Evolutionary conservation across 2,113 vertebrate genomes (phyloP), one percentile per base, ranked within the genome.

Genomic region (Myxocyprinus asiaticus): DNA sequence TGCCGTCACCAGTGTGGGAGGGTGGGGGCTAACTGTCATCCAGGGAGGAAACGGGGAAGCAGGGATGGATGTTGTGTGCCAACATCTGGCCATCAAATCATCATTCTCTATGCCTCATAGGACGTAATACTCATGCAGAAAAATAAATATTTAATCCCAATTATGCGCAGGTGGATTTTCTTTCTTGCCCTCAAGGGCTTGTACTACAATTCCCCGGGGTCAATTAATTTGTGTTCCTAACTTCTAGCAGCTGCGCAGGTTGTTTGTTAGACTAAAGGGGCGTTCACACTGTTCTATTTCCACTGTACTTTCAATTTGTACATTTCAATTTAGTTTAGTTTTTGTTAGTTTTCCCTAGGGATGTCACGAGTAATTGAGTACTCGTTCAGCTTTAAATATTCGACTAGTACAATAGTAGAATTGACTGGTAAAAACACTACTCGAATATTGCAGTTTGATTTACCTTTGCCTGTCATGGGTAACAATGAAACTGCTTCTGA

Each of bases 61-160:
- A 50, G 48, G 58, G 69, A 66, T 81, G 79, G 33, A 65, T 78
- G 53, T 81, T 43, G 59, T 81, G 74, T 73, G 47, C 53, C 79
- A 84, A 81, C 76, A 78, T 81, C 76, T 77, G 59, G 74, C 65
- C 44, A 64, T 79, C 76, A 81, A 73, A 63, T 72, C 56, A 55
- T 78, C 76, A 81, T 67, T 75, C 70, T 56, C 22, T 50, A 53
- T 67, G 44, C 68, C 76, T 68, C 45, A 61, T 44, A 72, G 51
- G 67, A 78, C 15, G 78, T 81, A 66, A 75, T 74, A 74, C 47
- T 67, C 70, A 81, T 76, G 71, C 79, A 76, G 50, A 61, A 79
- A 61, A 79, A 79, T 79, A 79, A 79, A 79, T 67, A 79, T 79
- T 79, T 72, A 79, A 79, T 79, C 78, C 51, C 68, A 79, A 79